Percentiles rank a stretch among this genome's conserved stretches.
These are phyloP conservation scores for Calephelis virginiensis DNA, from an alignment of 1,140 invertebrate species.

Conservation along the genomic window DNA sequence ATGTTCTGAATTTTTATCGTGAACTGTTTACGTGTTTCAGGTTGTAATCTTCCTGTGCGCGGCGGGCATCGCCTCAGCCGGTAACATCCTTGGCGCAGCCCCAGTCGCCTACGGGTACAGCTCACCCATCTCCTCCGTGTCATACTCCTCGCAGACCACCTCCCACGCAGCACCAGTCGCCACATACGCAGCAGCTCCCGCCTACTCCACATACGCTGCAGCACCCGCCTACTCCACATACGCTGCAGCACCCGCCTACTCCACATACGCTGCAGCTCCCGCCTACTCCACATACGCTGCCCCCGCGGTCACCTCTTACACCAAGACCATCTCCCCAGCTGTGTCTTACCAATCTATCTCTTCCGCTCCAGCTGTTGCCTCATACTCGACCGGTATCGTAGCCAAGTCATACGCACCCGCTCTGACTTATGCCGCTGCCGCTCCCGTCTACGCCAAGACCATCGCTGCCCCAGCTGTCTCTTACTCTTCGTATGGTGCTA, in stretches of 20 bases:
- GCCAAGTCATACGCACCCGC: slow-evolving; percentile 27
- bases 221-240: slow-evolving; percentile 26
- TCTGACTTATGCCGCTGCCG: slow-evolving; percentile 25
- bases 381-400: slow-evolving; percentile 28
- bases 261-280: slow-evolving; percentile 30
- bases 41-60: slow-evolving; percentile 56
- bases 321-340: slow-evolving; percentile 25
- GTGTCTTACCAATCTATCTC: slow-evolving; percentile 29
- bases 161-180: slow-evolving; percentile 36
- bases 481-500: slow-evolving; percentile 29
- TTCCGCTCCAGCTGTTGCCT: neutral
- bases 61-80: slow-evolving; percentile 55
- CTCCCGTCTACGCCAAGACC: slow-evolving; percentile 30
- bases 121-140: slow-evolving; percentile 41
- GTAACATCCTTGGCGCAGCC: slow-evolving; percentile 50
- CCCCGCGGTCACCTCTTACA: neutral
- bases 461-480: slow-evolving; percentile 30
- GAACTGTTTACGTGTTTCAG: slow-evolving; percentile 36
- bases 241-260: slow-evolving; percentile 31
- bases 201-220: slow-evolving; percentile 31
- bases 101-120: slow-evolving; percentile 47
- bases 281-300: slow-evolving; percentile 25
- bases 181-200: slow-evolving; percentile 34
- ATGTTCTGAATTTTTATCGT: no score
- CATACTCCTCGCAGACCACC: slow-evolving; percentile 45